Percentiles rank a stretch among this genome's conserved stretches.
These are phyloP conservation scores for Scelioninae gen. 2 DNA, from an alignment of 2,888 invertebrate species.

Conservation along the genomic window DNA sequence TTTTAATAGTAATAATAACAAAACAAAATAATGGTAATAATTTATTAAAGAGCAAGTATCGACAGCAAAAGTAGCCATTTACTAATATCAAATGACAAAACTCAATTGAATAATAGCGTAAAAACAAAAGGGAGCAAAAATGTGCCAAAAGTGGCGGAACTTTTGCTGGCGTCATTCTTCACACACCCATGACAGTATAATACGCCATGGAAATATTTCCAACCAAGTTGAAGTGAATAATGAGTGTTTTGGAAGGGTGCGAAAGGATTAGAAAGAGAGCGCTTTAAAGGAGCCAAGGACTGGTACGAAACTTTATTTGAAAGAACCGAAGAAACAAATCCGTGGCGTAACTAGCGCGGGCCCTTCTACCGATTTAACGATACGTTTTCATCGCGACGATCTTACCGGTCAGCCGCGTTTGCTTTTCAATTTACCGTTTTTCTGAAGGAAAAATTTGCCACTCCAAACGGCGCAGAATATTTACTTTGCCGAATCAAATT, in stretches of 20 bases:
- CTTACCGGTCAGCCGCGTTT: background rate
- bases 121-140: background rate
- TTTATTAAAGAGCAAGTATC: too few relatives aligned
- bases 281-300: constrained; percentile 9
- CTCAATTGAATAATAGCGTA: too few relatives aligned
- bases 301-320: constrained; percentile 29
- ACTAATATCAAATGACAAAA: too few relatives aligned
- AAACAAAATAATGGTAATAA: too few relatives aligned
- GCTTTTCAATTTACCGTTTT: constrained; percentile 32
- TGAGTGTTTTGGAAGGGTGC: constrained; percentile 34
- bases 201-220: constrained; percentile 26
- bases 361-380: constrained; percentile 22
- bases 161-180: constrained; percentile 2
- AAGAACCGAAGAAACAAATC: constrained; percentile 30
- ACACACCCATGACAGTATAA: constrained; percentile 14
- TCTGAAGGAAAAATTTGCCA: constrained; percentile 26
- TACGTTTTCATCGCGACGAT: constrained; percentile 40
- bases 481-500: constrained; percentile 39
- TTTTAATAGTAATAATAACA: too few relatives aligned
- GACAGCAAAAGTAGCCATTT: too few relatives aligned
- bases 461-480: constrained; percentile 35
- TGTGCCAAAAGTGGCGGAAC: constrained; percentile 1
- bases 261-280: constrained; percentile 21
- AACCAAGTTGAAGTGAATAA: constrained; percentile 15
- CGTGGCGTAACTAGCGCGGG: background rate